These are phyloP conservation scores for Morone chrysops DNA, from an alignment of 2,113 vertebrate genomes.

Conservation along the genomic window DNA sequence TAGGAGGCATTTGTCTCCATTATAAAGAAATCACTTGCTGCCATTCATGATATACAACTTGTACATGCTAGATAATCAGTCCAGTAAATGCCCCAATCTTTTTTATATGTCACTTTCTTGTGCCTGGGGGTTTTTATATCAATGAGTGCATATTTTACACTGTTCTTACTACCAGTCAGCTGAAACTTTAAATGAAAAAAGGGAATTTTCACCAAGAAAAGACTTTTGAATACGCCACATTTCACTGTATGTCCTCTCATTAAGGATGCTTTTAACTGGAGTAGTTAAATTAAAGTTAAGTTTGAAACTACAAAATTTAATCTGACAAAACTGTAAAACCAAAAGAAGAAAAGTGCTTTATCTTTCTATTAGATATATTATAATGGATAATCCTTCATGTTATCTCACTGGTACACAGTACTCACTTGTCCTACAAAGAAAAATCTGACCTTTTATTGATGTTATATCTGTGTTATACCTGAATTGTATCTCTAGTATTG, in stretches of 20 bases:
- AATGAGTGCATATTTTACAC: background rate
- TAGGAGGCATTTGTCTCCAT: background rate
- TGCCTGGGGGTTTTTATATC: background rate
- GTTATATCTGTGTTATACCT: background rate
- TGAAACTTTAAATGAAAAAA: background rate
- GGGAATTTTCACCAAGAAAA: background rate
- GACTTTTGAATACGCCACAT: background rate
- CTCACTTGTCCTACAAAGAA: background rate
- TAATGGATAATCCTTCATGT: background rate
- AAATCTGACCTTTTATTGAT: background rate
- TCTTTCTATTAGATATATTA: background rate
- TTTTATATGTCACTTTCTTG: background rate
- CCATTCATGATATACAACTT: background rate
- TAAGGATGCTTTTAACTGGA: background rate
- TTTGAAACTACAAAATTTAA: slow-evolving; percentile 11
- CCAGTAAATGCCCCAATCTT: background rate
- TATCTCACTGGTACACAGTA: background rate
- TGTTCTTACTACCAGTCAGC: background rate
- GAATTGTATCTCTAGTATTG: too few species aligned
- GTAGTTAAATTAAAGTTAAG: background rate
- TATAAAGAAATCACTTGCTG: background rate
- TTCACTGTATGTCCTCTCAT: background rate
- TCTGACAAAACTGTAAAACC: slow-evolving; percentile 2
- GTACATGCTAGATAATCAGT: background rate
- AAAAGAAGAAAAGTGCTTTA: too few species aligned